Conservation (phyloP, 2,888 invertebrate genomes). For the Aleiodes leptofemur region DNA sequence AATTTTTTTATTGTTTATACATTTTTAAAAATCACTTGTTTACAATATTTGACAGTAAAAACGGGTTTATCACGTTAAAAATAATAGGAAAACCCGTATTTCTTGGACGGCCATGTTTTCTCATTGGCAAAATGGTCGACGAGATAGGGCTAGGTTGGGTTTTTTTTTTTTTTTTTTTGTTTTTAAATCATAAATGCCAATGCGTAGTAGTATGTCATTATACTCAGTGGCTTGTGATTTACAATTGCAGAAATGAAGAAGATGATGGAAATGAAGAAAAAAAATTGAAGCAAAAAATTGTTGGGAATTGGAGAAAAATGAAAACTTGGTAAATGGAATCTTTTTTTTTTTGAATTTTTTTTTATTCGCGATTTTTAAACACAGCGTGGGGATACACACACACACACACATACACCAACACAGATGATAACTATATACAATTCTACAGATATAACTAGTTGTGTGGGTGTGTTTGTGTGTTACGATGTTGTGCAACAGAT, state of each 20-base stretch:
- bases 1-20: conserved; percentile 38
- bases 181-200: conserved; percentile 21
- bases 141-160: conserved; percentile 42
- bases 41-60: conserved; percentile 52
- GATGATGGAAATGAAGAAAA: neutral
- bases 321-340: conserved; percentile 5
- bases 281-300: neutral
- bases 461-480: neutral
- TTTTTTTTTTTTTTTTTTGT: conserved; percentile 21
- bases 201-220: conserved; percentile 24
- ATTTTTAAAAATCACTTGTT: conserved; percentile 49
- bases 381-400: too few relatives aligned
- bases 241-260: neutral
- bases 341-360: neutral
- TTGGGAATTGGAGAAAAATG: neutral
- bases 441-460: neutral
- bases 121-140: conserved; percentile 63
- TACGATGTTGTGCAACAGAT: conserved; percentile 14
- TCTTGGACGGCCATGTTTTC: conserved; percentile 66
- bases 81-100: conserved; percentile 64
- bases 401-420: neutral
- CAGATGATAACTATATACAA: too few relatives aligned
- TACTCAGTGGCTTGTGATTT: conserved; percentile 12
- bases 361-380: too few relatives aligned
- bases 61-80: conserved; percentile 52